Evolutionary conservation across 2,113 vertebrate species (phyloP), one percentile per base, ranked within the genome.

Genomic region (Otolemur garnettii): DNA sequence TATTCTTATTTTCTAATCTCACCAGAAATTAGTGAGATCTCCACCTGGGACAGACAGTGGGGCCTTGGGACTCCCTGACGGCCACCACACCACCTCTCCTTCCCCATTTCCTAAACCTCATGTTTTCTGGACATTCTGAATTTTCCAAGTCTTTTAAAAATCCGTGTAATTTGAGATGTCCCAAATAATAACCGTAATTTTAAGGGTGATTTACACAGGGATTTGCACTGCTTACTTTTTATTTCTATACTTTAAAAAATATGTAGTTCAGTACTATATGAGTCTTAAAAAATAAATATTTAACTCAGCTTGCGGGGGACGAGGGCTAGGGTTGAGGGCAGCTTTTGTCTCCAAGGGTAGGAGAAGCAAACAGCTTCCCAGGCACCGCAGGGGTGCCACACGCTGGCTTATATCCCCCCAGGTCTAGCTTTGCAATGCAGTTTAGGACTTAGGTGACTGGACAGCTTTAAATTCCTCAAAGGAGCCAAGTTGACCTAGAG

Each of bases 361-460:
- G 77, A 59, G 17, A 50, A 26, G 15, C n/a, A 85, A 60, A 59
- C 35, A 55, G 24, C 28, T 33, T 18, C 28, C 42, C 21, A 7
- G 3, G 1, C 0, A 11, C 19, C 8, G 1, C 0, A 15, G 10
- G 12, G 2, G 1, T 11, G 17, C 33, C 38, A 17, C 59, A 55
- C 24, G 17, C 57, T 60, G 0, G 2, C 17, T 50, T 22, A 7
- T 10, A 18, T 10, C 11, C 1, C 38, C 55, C 87, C 14, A 24
- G 45, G 26, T 50, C 50, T 30, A 57, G 42, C 42, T 75, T 50
- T 33, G 62, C 35, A 10, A 75, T 21, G n/a, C 30, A 12, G 17
- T 72, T 57, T 85, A 78, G 72, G 86, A 53, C 7, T 35, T 53
- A 24, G 24, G 45, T 68, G 14, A 53, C 4, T 30, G 30, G 33